phyloP scores from a whole-genome alignment of 2,113 vertebrate species.

The Polypterus senegalus region DNA sequence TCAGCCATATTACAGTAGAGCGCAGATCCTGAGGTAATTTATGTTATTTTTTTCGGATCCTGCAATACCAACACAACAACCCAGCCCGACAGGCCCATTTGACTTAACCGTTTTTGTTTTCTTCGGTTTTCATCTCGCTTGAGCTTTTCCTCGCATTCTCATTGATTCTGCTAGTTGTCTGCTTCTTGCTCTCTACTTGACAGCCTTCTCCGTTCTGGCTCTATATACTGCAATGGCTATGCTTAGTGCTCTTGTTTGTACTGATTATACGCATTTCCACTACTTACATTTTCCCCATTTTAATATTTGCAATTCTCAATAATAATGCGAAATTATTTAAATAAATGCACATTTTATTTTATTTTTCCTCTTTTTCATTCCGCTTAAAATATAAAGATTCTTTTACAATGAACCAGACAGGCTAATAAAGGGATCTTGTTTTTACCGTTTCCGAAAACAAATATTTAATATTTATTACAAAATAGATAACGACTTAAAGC shows the following conservation, averaged over 20 bases:
- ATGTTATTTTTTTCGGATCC: constrained; percentile 13
- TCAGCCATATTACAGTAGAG: constrained; percentile 81
- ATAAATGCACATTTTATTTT: no score
- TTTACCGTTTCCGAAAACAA: constrained; percentile 5
- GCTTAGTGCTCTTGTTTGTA: not conserved
- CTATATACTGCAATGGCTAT: constrained; percentile 1
- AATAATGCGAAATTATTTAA: no score
- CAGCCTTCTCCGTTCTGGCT: constrained; percentile 1
- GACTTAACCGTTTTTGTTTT: not conserved
- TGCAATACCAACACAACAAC: constrained; percentile 1
- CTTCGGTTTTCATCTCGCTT: not conserved
- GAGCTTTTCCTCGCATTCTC: not conserved
- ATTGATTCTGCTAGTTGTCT: not conserved
- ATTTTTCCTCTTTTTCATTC: no score
- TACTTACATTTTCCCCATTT: not conserved
- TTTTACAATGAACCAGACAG: constrained; percentile 12
- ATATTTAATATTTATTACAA: not conserved
- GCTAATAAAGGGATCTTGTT: constrained; percentile 15
- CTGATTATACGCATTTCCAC: constrained; percentile 1
- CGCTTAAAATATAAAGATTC: no score
- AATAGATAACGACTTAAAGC: no score
- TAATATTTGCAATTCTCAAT: no score
- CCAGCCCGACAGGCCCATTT: not conserved
- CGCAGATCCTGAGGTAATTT: constrained; percentile 37
- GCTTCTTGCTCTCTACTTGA: not conserved